Evolutionary conservation across 2,888 invertebrate species (phyloP).

Genomic region (Pachycephus smyrnensis): DNA sequence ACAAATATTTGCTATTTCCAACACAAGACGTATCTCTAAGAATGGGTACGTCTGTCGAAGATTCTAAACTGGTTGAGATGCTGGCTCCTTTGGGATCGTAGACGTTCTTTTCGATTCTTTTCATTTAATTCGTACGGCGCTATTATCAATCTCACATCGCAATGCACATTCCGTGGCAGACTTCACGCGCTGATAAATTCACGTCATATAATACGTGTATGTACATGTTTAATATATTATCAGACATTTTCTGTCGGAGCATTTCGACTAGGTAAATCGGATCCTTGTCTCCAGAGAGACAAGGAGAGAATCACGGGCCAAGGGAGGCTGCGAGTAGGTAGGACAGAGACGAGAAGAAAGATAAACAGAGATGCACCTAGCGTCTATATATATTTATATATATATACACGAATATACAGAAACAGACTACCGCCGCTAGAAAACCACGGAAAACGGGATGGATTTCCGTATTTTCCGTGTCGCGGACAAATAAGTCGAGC

Average conservation of each 20-base stretch:
- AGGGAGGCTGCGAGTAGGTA: background rate
- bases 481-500: slow-evolving; percentile 35
- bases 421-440: background rate
- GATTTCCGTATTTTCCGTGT: slow-evolving; percentile 23
- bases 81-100: background rate
- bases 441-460: background rate
- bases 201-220: background rate
- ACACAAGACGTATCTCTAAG: background rate
- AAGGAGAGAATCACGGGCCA: background rate
- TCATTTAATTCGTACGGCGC: background rate
- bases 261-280: background rate
- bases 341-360: too few relatives aligned
- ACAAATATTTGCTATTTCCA: too few relatives aligned
- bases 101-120: background rate
- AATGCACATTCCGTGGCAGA: background rate
- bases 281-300: slow-evolving; percentile 1
- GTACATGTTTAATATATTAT: background rate
- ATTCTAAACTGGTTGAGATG: background rate
- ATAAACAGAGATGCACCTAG: too few relatives aligned
- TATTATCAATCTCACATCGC: background rate
- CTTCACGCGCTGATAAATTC: slow-evolving; percentile 5
- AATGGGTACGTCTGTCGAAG: background rate
- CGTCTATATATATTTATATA: background rate
- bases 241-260: background rate
- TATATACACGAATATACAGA: background rate